Evolutionary conservation across 2,113 vertebrate genomes (phyloP).

Genomic region (Platysternon megacephalum): DNA sequence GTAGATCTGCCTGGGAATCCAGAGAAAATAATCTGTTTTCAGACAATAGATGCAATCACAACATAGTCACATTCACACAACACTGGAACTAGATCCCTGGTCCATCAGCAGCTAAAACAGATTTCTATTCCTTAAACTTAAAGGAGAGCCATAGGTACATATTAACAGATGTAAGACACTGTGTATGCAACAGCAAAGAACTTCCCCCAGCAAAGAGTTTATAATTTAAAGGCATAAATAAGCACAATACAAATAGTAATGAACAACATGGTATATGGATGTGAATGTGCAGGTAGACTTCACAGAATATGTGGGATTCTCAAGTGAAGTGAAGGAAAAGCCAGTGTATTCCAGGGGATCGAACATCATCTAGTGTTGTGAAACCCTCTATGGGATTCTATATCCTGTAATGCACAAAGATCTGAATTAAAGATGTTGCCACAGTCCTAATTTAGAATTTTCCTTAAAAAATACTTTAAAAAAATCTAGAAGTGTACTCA

Average conservation of each 20-base stretch:
- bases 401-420: background rate
- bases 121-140: background rate
- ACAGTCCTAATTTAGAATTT: background rate
- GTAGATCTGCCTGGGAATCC: background rate
- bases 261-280: background rate
- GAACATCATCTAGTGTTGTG: background rate
- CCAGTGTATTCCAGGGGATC: background rate
- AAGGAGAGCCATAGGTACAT: background rate
- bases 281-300: background rate
- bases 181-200: background rate
- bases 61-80: background rate
- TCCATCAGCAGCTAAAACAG: constrained; percentile 14
- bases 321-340: background rate
- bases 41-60: background rate
- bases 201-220: no score
- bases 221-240: background rate
- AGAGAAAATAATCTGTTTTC: background rate
- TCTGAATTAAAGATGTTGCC: background rate
- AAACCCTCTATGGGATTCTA: background rate
- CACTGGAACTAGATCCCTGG: background rate
- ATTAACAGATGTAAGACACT: background rate
- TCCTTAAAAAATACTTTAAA: background rate
- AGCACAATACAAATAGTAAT: background rate
- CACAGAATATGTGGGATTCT: background rate
- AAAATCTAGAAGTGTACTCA: background rate